phyloP scores from a whole-genome alignment of 2,113 vertebrate genomes.

The Vimba vimba region DNA sequence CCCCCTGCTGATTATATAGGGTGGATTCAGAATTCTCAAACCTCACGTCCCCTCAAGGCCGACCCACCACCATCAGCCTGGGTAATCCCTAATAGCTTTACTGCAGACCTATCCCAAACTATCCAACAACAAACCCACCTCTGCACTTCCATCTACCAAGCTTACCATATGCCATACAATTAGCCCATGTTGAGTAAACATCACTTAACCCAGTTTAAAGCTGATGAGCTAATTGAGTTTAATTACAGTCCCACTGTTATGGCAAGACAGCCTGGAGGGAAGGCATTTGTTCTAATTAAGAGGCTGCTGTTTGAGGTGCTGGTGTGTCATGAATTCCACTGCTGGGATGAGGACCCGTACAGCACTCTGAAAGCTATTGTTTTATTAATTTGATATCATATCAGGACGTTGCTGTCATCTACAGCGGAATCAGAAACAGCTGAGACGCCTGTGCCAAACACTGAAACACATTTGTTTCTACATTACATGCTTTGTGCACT shows the following conservation, averaged over 20 bases:
- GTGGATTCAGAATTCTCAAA: slow-evolving; percentile 39
- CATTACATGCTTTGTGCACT: background rate
- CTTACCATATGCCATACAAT: slow-evolving; percentile 62
- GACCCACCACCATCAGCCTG: slow-evolving; percentile 48
- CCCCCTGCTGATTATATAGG: background rate
- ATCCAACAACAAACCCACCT: slow-evolving; percentile 54
- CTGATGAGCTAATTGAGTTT: slow-evolving; percentile 63
- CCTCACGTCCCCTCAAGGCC: slow-evolving; percentile 48
- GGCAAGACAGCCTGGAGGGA: slow-evolving; percentile 51
- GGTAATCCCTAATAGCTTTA: slow-evolving; percentile 46
- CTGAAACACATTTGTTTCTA: background rate
- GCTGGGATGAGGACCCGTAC: background rate
- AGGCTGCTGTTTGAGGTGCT: slow-evolving; percentile 17
- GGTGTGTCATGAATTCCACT: slow-evolving; percentile 1
- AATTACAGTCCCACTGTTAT: slow-evolving; percentile 59
- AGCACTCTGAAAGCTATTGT: background rate
- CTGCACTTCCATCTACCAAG: slow-evolving; percentile 47
- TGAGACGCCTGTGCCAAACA: background rate
- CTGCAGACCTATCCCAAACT: slow-evolving; percentile 49
- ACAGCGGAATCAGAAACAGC: background rate
- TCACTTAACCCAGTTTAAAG: slow-evolving; percentile 59
- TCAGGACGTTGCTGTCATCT: slow-evolving; percentile 6
- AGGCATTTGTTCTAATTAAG: slow-evolving; percentile 51
- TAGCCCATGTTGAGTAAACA: slow-evolving; percentile 61
- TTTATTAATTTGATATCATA: background rate